These are phyloP conservation scores for Calidris pugnax DNA, from an alignment of 2,113 vertebrate genomes.

Conservation along the genomic window DNA sequence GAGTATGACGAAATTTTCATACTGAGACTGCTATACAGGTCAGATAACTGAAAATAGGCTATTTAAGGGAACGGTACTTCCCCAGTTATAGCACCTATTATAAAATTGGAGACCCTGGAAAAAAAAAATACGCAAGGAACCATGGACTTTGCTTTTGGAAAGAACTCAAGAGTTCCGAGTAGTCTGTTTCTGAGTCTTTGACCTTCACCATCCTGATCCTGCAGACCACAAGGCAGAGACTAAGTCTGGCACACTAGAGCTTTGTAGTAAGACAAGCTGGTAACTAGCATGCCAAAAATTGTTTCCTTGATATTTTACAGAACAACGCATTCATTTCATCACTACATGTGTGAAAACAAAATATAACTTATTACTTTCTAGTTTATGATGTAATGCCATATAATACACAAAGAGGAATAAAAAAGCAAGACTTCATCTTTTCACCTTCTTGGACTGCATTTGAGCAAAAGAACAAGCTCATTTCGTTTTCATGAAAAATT, in stretches of 20 bases:
- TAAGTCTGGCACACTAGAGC: not conserved
- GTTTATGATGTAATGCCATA: not conserved
- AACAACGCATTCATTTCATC: conserved; percentile 10
- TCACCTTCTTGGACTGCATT: not conserved
- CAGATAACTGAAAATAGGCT: not conserved
- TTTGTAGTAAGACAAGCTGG: not conserved
- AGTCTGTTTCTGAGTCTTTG: not conserved
- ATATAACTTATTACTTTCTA: not conserved
- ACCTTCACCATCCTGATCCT: not conserved
- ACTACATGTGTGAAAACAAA: conserved; percentile 7
- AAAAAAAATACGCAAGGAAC: not conserved
- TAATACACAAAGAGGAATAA: not conserved
- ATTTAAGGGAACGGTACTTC: not conserved
- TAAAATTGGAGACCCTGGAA: not conserved
- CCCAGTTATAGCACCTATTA: not conserved
- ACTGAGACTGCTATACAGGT: not conserved
- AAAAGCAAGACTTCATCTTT: not conserved
- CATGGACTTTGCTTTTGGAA: not conserved
- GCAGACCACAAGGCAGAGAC: not conserved
- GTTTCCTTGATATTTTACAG: conserved; percentile 4
- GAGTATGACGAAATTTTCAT: not conserved
- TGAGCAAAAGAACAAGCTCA: not conserved
- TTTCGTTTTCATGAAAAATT: not conserved
- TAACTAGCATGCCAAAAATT: not conserved
- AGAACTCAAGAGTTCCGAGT: not conserved